These are phyloP conservation scores for Nannobrachium achirus DNA, from an alignment of 2,113 vertebrate species.

Conservation along the genomic window DNA sequence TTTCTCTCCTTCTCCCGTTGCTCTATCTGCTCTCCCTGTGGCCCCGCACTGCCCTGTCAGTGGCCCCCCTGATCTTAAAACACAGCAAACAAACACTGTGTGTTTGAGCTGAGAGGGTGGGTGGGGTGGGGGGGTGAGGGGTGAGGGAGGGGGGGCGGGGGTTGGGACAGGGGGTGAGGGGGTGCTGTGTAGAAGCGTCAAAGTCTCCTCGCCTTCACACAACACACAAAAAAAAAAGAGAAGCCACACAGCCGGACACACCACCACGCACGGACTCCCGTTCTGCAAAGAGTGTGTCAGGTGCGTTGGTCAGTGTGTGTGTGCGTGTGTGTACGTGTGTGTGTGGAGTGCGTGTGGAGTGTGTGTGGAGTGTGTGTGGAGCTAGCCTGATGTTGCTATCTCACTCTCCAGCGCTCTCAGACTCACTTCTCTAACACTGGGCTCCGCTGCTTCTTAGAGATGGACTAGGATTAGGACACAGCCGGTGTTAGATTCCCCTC, in stretches of 20 bases:
- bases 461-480: constrained; percentile 79
- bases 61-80: constrained; percentile 63
- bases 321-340: constrained; percentile 31
- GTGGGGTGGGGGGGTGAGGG: constrained; percentile 24
- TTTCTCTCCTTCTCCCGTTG: constrained; percentile 56
- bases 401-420: constrained; percentile 62
- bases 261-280: constrained; percentile 51
- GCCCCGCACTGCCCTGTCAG: constrained; percentile 63
- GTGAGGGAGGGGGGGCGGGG: constrained; percentile 22
- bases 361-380: constrained; percentile 27
- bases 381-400: constrained; percentile 55
- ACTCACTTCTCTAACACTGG: constrained; percentile 77
- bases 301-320: constrained; percentile 14
- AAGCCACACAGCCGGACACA: constrained; percentile 58
- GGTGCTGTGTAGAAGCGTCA: constrained; percentile 51
- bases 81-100: constrained; percentile 68
- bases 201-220: constrained; percentile 72
- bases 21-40: constrained; percentile 43
- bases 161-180: constrained; percentile 37
- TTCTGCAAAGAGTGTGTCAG: constrained; percentile 32
- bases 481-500: constrained; percentile 75
- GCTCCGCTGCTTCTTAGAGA: constrained; percentile 74
- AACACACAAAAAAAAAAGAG: neutral
- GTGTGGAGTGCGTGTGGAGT: constrained; percentile 29
- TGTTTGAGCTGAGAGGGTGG: constrained; percentile 60